A percentile compares a stretch with the other conserved stretches of the same genome.
phyloP scores from a whole-genome alignment of 2,888 invertebrate species.

The Diarsia brunnea region DNA sequence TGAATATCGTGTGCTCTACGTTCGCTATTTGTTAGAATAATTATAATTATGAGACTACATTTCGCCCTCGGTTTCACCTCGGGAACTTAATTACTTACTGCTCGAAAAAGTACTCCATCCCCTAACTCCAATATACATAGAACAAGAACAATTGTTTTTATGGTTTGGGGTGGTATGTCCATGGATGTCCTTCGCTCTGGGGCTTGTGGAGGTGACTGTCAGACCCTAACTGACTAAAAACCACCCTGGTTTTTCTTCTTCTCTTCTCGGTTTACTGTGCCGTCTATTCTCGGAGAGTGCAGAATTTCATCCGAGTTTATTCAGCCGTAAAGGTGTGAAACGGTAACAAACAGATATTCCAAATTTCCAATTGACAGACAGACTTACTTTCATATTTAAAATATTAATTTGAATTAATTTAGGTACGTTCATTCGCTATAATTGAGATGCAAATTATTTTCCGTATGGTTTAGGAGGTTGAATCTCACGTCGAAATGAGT shows the following conservation, averaged over 20 bases:
- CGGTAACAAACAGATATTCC: background rate
- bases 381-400: background rate
- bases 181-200: too few relatives aligned
- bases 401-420: background rate
- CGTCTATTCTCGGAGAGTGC: too few relatives aligned
- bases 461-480: conserved; percentile 28
- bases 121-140: too few relatives aligned
- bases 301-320: background rate
- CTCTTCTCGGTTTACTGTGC: too few relatives aligned
- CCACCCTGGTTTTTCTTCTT: too few relatives aligned
- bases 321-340: background rate
- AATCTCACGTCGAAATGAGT: conserved; percentile 22
- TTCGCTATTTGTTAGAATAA: conserved; percentile 18
- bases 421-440: conserved; percentile 6
- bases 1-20: conserved; percentile 23
- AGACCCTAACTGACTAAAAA: too few relatives aligned
- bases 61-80: too few relatives aligned
- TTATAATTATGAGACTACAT: conserved; percentile 10
- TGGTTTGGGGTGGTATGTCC: too few relatives aligned
- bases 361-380: background rate
- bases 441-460: conserved; percentile 40
- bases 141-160: too few relatives aligned
- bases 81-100: background rate
- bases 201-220: too few relatives aligned
- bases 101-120: background rate